Conservation (phyloP, 2,888 invertebrate species). For the Latrodectus hesperus region DNA sequence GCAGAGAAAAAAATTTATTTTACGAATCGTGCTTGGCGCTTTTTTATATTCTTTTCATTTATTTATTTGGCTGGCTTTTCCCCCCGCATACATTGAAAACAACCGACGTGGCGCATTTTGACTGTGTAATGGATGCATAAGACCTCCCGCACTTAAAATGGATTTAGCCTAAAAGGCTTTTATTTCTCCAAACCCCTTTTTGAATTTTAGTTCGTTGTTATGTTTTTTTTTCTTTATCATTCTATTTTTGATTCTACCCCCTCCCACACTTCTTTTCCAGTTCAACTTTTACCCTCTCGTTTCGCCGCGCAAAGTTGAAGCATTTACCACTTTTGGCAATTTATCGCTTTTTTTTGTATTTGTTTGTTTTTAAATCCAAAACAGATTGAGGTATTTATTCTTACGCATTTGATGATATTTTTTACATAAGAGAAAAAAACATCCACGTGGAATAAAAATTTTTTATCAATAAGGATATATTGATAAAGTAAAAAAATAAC, state of each 20-base stretch:
- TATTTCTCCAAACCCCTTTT: slow-evolving; percentile 58
- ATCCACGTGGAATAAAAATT: no score
- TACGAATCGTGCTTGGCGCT: slow-evolving; percentile 46
- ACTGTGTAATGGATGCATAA: slow-evolving; percentile 68
- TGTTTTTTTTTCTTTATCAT: slow-evolving; percentile 26
- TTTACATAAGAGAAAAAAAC: no score
- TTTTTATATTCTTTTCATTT: slow-evolving; percentile 38
- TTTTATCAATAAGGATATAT: no score
- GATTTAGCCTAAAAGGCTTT: slow-evolving; percentile 69
- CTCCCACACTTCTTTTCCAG: neutral
- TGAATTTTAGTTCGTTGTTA: slow-evolving; percentile 30
- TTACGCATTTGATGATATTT: slow-evolving; percentile 1
- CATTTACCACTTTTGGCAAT: slow-evolving; percentile 61
- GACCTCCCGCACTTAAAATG: slow-evolving; percentile 66
- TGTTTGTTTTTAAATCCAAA: slow-evolving; percentile 11
- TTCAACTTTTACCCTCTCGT: slow-evolving; percentile 55
- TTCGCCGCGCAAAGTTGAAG: slow-evolving; percentile 42
- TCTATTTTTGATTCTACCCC: slow-evolving; percentile 12
- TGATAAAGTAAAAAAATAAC: no score
- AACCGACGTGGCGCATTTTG: slow-evolving; percentile 67
- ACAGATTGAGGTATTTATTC: slow-evolving; percentile 38
- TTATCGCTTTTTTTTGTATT: slow-evolving; percentile 40
- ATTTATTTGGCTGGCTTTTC: slow-evolving; percentile 53
- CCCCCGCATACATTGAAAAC: slow-evolving; percentile 64
- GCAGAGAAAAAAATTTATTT: slow-evolving; percentile 48